These are phyloP conservation scores for Dendrophyllia cribrosa DNA, from an alignment of 64 coral and sea anemone species.

Conservation along the genomic window DNA sequence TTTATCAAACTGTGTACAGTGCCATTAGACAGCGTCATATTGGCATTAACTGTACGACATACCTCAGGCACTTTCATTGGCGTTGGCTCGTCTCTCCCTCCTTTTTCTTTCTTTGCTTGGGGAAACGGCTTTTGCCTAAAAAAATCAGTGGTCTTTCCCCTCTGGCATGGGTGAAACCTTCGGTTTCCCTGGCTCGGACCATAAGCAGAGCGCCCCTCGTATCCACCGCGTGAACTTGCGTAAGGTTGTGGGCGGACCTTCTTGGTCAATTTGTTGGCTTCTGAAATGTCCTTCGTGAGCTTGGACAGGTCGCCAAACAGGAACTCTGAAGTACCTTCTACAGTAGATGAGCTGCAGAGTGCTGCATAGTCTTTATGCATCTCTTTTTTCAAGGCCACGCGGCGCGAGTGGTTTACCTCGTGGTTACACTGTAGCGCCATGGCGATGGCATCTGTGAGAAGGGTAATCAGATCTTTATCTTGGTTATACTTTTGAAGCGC, in stretches of 20 bases:
- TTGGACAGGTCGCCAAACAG: not conserved
- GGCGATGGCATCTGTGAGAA: not conserved
- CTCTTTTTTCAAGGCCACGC: conserved; percentile 29
- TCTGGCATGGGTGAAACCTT: no score
- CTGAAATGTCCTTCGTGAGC: no score
- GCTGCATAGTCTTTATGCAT: not conserved
- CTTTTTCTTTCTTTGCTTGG: conserved; percentile 30
- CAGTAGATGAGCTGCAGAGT: not conserved
- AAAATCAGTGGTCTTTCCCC: conserved; percentile 9
- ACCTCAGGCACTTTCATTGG: conserved; percentile 19
- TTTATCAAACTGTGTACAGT: conserved; percentile 10
- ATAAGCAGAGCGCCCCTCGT: no score
- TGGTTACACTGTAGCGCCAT: conserved; percentile 32
- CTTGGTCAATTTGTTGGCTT: no score
- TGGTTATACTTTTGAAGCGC: not conserved
- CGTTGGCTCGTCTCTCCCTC: not conserved
- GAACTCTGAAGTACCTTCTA: not conserved
- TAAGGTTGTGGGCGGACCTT: no score
- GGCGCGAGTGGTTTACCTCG: not conserved
- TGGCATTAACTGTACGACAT: conserved; percentile 22
- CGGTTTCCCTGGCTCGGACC: no score
- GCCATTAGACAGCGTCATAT: conserved; percentile 10
- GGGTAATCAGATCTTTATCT: not conserved
- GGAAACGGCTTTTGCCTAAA: not conserved
- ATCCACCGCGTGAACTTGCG: no score